Base-by-base conservation (phyloP, 2,113 vertebrate genomes). In the Nansenia antarctica region DNA sequence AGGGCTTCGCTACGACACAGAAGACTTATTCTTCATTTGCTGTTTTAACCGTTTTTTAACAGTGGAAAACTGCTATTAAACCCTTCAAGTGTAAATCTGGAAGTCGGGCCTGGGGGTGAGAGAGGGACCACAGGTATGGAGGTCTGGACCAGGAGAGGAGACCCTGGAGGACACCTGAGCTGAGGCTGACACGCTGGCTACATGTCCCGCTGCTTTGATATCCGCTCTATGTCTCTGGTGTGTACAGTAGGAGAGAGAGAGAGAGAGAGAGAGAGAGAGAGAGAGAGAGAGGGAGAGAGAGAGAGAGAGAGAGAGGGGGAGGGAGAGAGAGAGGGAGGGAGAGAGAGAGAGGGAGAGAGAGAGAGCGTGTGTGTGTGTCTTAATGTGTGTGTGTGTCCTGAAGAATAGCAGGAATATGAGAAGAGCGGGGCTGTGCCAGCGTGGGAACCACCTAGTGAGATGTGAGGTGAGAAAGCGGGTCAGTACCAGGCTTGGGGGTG, bases 71-170 rank as follows among this genome's bases (percentile, higher is more conserved):
- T 3, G 6, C n/a, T n/a, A n/a, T 35, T 42, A 62, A 49, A 39
- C 22, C 18, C 55, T 65, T 37, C n/a, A n/a, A n/a, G n/a, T n/a
- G n/a, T 34, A 34, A 53, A 34, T 66, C 27, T 49, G 11, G 54
- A 61, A 59, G n/a, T 35, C 22, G 42, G 22, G 49, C 39, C 62
- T 34, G 24, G 53, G 62, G 42, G 39, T 70, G 8, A 22, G 31
- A 7, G 55, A 53, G 45, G 20, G 30, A 70, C 63, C 62, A 35
- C 65, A 73, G 67, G 54, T 62, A 72, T 64, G 57, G 53, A 15
- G 29, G 39, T 32, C 27, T 20, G 45, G 59, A 65, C 12, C 29
- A 26, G 63, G 61, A 39, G 29, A 47, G 31, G 57, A 12, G 14
- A n/a, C n/a, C n/a, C n/a, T n/a, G n/a, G n/a, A n/a, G n/a, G n/a